These are phyloP conservation scores for Nemoura dubitans DNA, from an alignment of 2,888 invertebrate species.

Conservation along the genomic window DNA sequence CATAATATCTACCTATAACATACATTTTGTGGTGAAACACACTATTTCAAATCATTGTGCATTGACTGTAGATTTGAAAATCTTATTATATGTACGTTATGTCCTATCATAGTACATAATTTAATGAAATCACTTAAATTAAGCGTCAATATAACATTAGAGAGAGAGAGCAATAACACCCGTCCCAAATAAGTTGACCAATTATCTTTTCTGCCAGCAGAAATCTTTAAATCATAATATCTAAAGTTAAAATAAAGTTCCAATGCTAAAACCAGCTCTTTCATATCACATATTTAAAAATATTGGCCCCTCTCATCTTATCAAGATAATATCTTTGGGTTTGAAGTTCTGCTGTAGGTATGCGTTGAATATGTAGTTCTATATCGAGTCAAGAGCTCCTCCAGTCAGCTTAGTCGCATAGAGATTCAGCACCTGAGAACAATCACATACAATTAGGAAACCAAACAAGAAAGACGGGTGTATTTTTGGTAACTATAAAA, in stretches of 20 bases:
- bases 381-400: constrained; percentile 69
- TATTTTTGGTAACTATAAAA: too few species aligned
- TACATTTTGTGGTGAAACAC: background rate
- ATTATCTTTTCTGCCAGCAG: background rate
- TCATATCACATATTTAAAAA: background rate
- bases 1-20: background rate
- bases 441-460: constrained; percentile 34
- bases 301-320: constrained; percentile 19
- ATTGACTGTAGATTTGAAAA: background rate
- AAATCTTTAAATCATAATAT: background rate
- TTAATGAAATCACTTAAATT: background rate
- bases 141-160: background rate
- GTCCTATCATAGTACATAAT: background rate
- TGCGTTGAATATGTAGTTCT: constrained; percentile 44
- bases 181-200: background rate
- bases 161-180: background rate
- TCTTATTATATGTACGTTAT: too few species aligned
- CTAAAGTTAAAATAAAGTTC: background rate
- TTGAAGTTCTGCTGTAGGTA: background rate
- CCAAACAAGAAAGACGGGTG: too few species aligned
- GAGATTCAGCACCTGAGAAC: constrained; percentile 76
- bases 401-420: constrained; percentile 87
- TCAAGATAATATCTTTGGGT: constrained; percentile 39
- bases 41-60: background rate
- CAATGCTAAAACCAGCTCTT: background rate